Conservation (phyloP, 1,140 invertebrate genomes). For the Gyrodactylus salaris region DNA sequence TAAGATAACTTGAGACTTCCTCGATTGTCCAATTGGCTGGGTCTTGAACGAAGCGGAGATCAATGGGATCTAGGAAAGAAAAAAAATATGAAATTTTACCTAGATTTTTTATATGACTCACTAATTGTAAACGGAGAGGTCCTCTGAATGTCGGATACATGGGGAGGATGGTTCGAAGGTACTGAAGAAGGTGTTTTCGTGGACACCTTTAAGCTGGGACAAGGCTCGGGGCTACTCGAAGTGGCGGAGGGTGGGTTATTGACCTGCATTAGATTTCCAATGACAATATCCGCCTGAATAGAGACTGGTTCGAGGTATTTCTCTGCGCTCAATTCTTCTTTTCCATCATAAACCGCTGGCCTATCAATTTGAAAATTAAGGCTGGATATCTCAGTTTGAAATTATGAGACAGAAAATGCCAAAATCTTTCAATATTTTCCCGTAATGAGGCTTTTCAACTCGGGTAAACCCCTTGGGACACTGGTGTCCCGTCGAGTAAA, state of each 20-base stretch:
- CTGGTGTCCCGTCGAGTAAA: too few species aligned
- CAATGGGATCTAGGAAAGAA: background rate
- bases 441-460: too few species aligned
- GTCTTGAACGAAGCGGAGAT: conserved; percentile 21
- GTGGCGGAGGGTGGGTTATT: background rate
- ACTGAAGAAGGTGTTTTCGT: background rate
- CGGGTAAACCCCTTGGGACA: too few species aligned
- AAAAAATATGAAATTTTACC: background rate
- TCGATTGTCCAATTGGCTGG: conserved; percentile 62
- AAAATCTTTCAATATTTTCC: too few species aligned
- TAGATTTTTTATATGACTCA: background rate
- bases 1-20: conserved; percentile 31
- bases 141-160: background rate
- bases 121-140: background rate
- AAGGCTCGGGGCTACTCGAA: background rate
- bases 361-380: too few species aligned
- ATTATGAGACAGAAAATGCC: too few species aligned
- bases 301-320: background rate
- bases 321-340: too few species aligned
- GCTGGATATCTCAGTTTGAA: too few species aligned
- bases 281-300: background rate
- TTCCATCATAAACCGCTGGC: too few species aligned
- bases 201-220: background rate
- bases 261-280: too few species aligned
- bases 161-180: background rate